A percentile compares a stretch with the other conserved stretches of the same genome.
These are phyloP conservation scores for Otolemur garnettii DNA, from an alignment of 2,113 vertebrate species.

Conservation along the genomic window DNA sequence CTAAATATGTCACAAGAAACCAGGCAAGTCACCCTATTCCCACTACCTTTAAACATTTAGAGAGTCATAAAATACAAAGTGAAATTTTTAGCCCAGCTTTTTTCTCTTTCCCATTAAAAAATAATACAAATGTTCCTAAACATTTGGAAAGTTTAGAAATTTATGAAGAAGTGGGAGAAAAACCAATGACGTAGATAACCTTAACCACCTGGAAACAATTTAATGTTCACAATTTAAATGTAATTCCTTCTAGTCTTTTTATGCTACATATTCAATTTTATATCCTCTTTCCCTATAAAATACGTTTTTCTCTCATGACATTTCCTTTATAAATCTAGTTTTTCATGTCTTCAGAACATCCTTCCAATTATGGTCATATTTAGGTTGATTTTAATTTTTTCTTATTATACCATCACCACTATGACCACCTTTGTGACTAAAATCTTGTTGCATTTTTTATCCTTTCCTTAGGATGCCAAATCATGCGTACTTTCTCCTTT, in stretches of 20 bases:
- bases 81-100: background rate
- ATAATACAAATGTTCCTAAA: background rate
- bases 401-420: background rate
- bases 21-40: background rate
- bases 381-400: slow-evolving; percentile 26
- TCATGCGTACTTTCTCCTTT: background rate
- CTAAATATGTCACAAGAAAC: slow-evolving; percentile 14
- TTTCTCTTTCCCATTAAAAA: slow-evolving; percentile 50
- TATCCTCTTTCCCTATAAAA: background rate
- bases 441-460: background rate
- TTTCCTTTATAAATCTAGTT: slow-evolving; percentile 34
- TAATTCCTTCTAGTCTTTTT: slow-evolving; percentile 11
- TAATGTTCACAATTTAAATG: background rate
- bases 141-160: background rate
- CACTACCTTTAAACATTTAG: background rate
- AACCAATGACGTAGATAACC: background rate
- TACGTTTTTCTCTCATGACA: background rate
- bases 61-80: background rate
- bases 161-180: background rate
- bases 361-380: slow-evolving; percentile 17
- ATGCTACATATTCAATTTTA: slow-evolving; percentile 3
- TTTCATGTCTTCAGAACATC: slow-evolving; percentile 44
- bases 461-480: background rate
- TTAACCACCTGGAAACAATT: background rate
- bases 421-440: background rate